These are phyloP conservation scores for Cotesia glomerata DNA, from an alignment of 1,140 invertebrate genomes.

Conservation along the genomic window DNA sequence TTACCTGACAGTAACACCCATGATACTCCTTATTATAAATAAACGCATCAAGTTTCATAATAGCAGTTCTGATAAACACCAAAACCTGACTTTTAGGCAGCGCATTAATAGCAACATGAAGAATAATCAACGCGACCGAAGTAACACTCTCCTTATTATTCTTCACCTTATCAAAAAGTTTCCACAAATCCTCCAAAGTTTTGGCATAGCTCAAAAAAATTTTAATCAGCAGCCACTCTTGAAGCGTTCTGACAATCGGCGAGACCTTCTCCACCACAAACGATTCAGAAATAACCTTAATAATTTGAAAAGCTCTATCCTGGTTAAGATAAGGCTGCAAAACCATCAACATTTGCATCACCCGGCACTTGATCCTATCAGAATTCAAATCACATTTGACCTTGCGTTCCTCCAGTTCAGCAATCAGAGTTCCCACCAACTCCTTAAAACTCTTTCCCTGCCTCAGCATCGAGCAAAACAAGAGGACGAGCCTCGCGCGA, in stretches of 20 bases:
- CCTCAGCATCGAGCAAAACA: no score
- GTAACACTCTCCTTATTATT: constrained; percentile 9
- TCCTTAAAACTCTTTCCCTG: no score
- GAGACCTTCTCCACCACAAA: constrained; percentile 69
- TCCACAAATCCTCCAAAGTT: constrained; percentile 43
- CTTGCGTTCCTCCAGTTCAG: constrained; percentile 35
- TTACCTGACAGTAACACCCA: constrained; percentile 4
- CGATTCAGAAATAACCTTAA: constrained; percentile 53
- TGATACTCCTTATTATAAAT: constrained; percentile 25
- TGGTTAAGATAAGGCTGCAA: constrained; percentile 48
- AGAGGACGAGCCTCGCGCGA: no score
- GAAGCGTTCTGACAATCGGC: constrained; percentile 69
- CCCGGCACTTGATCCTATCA: constrained; percentile 62
- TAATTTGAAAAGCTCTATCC: constrained; percentile 42
- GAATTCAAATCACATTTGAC: constrained; percentile 61
- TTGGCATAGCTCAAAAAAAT: constrained; percentile 46
- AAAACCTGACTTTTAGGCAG: neutral
- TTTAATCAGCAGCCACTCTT: constrained; percentile 68
- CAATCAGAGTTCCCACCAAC: neutral
- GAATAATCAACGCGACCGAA: constrained; percentile 27
- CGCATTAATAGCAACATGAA: constrained; percentile 37
- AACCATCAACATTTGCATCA: constrained; percentile 64
- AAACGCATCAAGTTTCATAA: constrained; percentile 10
- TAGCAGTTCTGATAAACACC: neutral
- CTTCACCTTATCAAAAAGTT: constrained; percentile 44